phyloP scores from a whole-genome alignment of 2,888 invertebrate species.

The Drosophila colorata region DNA sequence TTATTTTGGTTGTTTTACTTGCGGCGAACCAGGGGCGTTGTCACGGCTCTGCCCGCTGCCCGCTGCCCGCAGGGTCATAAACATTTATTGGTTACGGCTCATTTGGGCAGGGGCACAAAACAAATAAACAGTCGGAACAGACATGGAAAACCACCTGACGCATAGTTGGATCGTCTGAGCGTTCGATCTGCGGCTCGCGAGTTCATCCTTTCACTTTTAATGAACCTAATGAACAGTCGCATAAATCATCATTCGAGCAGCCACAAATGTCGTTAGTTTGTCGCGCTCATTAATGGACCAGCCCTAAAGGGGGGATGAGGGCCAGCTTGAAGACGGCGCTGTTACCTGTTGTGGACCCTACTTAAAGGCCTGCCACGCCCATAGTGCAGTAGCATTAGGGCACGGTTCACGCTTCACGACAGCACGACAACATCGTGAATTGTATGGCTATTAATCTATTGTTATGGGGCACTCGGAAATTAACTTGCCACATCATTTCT shows the following conservation, averaged over 20 bases:
- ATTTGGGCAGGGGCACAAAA: slow-evolving; percentile 62
- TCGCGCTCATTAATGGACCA: slow-evolving; percentile 72
- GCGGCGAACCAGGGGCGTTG: slow-evolving; percentile 33
- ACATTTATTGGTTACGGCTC: slow-evolving; percentile 80
- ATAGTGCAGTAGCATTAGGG: slow-evolving; percentile 34
- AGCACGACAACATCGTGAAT: slow-evolving; percentile 52
- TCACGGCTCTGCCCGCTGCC: slow-evolving; percentile 18
- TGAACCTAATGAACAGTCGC: slow-evolving; percentile 74
- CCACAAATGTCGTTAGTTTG: slow-evolving; percentile 73
- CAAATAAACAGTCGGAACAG: slow-evolving; percentile 41
- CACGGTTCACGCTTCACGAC: slow-evolving; percentile 46
- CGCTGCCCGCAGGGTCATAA: slow-evolving; percentile 57
- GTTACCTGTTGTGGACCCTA: slow-evolving; percentile 11
- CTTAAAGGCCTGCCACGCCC: slow-evolving; percentile 22
- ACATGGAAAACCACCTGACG: slow-evolving; percentile 44
- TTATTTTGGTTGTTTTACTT: slow-evolving; percentile 25
- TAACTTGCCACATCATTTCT: slow-evolving; percentile 79
- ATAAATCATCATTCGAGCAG: slow-evolving; percentile 72
- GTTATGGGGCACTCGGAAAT: slow-evolving; percentile 59
- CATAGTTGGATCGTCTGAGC: slow-evolving; percentile 18
- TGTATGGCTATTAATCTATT: slow-evolving; percentile 69
- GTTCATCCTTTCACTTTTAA: slow-evolving; percentile 78
- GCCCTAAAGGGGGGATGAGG: slow-evolving; percentile 17
- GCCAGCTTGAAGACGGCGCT: slow-evolving; percentile 2
- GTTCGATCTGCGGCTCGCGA: slow-evolving; percentile 25